A percentile compares a stretch with the other conserved stretches of the same genome.
Conservation (phyloP, 2,113 vertebrate species). For the Oophaga pumilio region DNA sequence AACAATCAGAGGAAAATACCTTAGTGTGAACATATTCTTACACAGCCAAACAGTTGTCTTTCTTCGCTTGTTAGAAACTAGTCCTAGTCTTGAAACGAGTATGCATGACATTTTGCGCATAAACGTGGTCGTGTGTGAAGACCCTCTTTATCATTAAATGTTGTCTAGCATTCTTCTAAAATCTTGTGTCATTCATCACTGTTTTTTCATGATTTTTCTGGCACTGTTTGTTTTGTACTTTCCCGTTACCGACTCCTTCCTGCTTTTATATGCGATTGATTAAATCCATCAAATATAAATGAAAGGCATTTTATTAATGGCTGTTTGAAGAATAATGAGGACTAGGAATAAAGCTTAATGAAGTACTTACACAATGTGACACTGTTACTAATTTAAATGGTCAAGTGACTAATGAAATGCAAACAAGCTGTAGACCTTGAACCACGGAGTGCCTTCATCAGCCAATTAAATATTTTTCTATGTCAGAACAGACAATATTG, state of each 20-base stretch:
- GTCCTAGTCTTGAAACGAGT: too few relatives aligned
- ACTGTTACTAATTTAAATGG: constrained; percentile 42
- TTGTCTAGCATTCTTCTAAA: too few relatives aligned
- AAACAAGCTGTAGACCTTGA: constrained; percentile 23
- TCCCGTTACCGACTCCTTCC: not conserved
- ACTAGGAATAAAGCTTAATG: constrained; percentile 28
- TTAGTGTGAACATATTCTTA: too few relatives aligned
- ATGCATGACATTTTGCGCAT: too few relatives aligned
- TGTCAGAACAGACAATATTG: constrained; percentile 12
- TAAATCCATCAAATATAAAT: constrained; percentile 5
- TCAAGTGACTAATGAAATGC: constrained; percentile 34
- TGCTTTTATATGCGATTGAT: not conserved
- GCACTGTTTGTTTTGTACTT: not conserved
- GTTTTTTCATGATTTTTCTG: too few relatives aligned
- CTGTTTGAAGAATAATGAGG: constrained; percentile 26
- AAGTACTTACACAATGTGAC: constrained; percentile 42
- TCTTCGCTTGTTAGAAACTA: too few relatives aligned
- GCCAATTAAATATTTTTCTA: constrained; percentile 15
- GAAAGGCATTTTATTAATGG: constrained; percentile 15
- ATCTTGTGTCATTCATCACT: too few relatives aligned
- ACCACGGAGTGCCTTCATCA: constrained; percentile 5
- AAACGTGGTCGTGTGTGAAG: too few relatives aligned
- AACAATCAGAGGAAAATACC: too few relatives aligned
- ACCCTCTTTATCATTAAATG: too few relatives aligned
- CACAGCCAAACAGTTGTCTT: too few relatives aligned